Base-by-base conservation (phyloP, 2,113 vertebrate genomes). In the Lynx canadensis region DNA sequence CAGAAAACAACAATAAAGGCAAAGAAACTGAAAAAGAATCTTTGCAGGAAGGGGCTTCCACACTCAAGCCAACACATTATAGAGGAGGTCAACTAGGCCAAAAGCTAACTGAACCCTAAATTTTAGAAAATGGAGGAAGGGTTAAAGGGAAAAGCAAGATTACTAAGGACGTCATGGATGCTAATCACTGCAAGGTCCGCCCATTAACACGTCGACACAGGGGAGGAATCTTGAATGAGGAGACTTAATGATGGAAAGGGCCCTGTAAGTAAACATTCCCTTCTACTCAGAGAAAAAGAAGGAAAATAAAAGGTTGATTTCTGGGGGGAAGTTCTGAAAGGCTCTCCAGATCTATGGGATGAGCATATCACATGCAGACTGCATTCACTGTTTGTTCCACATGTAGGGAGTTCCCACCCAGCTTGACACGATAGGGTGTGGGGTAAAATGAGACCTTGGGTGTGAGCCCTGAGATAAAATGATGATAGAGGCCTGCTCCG, bases 401-500 rank as follows among this genome's bases (percentile, higher is more conserved):
- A 78, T 8, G 16, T 48, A 79, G 92, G 79, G n/a, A 69, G 73
- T 81, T 74, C 87, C 82, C 81, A 65, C 89, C 41, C 25, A 60
- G 41, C 36, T 89, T 1, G 2, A 36, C 57, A 45, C 1, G 16
- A 13, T 29, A 95, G 89, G 89, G 83, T 87, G 94, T 92, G 73
- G 60, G 36, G 23, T n/a, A 27, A 76, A 55, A 27, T 9, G 48
- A 89, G 92, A 73, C 41, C 55, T 10, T 89, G 89, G 89, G 82
- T 19, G 80, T 84, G 78, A 25, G 31, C 48, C 85, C 27, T 60
- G 19, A 81, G 94, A 97, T 97, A 95, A 94, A 87, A 84, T 29
- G 41, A 19, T 1, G 52, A 92, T n/a, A 95, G 68, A 14, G 38
- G 19, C 38, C 71, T 80, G 48, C 45, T 63, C 63, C n/a, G 81